These are phyloP conservation scores for Sylvietta virens DNA, from an alignment of 2,113 vertebrate species.

Conservation along the genomic window DNA sequence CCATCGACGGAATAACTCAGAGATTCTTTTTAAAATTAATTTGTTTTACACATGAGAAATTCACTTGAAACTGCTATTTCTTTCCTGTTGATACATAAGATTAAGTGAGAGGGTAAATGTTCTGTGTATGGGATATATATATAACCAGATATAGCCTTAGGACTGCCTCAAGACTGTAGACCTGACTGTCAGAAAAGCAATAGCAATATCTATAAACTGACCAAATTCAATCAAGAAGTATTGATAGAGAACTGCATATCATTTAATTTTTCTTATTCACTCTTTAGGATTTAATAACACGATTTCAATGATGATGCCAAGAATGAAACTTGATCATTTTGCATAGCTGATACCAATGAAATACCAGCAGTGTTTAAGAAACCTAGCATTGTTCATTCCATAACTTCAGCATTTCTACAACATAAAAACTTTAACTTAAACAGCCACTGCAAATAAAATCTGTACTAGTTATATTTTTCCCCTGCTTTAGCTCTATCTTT, in stretches of 20 bases:
- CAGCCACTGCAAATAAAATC: not conserved
- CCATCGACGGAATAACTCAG: fast-evolving
- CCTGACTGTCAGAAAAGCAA: not conserved
- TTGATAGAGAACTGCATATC: not conserved
- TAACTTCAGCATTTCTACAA: not conserved
- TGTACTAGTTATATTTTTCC: not conserved
- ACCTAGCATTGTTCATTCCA: not conserved
- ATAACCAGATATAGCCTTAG: not conserved
- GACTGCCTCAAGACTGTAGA: not conserved
- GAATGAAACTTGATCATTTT: not conserved
- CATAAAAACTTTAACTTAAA: not conserved
- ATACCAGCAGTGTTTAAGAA: not conserved
- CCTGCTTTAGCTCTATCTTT: not conserved
- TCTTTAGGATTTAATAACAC: not conserved
- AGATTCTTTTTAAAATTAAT: not conserved
- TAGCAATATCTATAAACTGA: not conserved
- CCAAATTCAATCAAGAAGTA: not conserved
- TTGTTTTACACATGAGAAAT: not conserved
- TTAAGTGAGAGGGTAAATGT: not conserved
- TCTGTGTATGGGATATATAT: not conserved
- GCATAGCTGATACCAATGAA: not conserved
- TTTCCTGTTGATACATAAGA: not conserved
- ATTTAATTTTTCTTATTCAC: not conserved
- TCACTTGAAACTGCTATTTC: not conserved
- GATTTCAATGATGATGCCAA: not conserved